Evolutionary conservation across 1,140 invertebrate species (phyloP), one percentile per base, ranked within the genome.

Genomic region (Bombyx mandarina): DNA sequence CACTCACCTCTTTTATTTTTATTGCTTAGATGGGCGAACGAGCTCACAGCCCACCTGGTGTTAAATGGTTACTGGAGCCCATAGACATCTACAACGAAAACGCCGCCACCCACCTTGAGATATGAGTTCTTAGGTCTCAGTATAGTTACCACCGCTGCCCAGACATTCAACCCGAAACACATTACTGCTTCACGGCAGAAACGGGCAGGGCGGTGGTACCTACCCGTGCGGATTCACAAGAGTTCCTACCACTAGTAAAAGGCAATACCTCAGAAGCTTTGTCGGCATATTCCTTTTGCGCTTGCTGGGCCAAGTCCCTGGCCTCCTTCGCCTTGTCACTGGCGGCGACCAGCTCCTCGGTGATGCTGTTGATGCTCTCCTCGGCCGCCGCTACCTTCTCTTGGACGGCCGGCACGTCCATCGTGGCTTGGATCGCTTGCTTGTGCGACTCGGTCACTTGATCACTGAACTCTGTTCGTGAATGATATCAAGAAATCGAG

Each of bases 361-460:
- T 89, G 1, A 94, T 93, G 64, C 92, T 90, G 8, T 82, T 66
- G 49, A 95, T 94, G 43, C 81, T 81, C 54, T 80, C 72, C 47
- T 89, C 85, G 0, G 89, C 89, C n/a, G 79, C 84, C 3, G 86
- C 73, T 8, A 91, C 88, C 68, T 92, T 86, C 45, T 88, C 68
- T 67, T 93, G 95, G 62, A 96, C 94, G 22, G 82, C 82, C 63
- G 94, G 93, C 2, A 97, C 95, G 3, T 92, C 93, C 51, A 88
- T 85, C 8, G 97, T 75, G 9, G 96, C 93, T 50, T 92, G 85
- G 45, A 93, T 86, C 0, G 96, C 95, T 45, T 93, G 90, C 44
- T 90, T 80, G 50, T 93, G 92, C 58, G 94, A 97, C 49, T 93
- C 92, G 65, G 95, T 91, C 2, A 98, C 96, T 84, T 97, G 91